These are phyloP conservation scores for Lycodopsis pacificus DNA, from an alignment of 2,797 vertebrate genomes.

Conservation along the genomic window DNA sequence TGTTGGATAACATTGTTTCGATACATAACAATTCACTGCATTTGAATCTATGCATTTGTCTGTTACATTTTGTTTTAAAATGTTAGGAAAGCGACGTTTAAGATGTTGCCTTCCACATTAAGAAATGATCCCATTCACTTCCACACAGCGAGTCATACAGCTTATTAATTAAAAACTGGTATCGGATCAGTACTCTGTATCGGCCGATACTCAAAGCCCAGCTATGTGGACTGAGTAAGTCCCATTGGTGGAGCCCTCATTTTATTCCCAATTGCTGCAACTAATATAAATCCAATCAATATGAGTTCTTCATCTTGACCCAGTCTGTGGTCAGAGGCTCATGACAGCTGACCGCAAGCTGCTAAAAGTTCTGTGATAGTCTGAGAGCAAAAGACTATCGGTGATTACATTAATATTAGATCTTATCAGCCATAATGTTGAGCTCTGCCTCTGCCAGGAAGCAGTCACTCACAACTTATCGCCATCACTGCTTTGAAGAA, in stretches of 20 bases:
- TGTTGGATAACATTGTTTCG: too few relatives aligned
- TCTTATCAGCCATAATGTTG: conserved; percentile 21
- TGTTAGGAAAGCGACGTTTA: background rate
- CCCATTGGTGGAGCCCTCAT: background rate
- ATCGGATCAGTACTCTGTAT: background rate
- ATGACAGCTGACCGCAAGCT: conserved; percentile 26
- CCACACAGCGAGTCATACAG: background rate
- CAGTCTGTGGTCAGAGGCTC: conserved; percentile 2
- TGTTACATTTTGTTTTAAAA: background rate
- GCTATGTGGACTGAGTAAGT: background rate
- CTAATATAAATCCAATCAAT: background rate
- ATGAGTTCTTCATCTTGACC: background rate
- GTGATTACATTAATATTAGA: conserved; percentile 38
- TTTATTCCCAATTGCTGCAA: background rate
- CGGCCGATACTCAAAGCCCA: background rate
- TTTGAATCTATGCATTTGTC: too few relatives aligned
- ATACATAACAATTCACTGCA: too few relatives aligned
- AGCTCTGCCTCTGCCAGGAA: conserved; percentile 27
- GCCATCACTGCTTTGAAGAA: conserved; percentile 14
- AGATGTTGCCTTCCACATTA: background rate
- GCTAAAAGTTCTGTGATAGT: background rate
- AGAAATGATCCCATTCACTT: too few relatives aligned
- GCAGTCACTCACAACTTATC: conserved; percentile 26
- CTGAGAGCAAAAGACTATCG: conserved; percentile 4
- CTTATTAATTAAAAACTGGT: background rate